phyloP scores from a whole-genome alignment of 2,888 invertebrate species.

The Nymphalis c-album region DNA sequence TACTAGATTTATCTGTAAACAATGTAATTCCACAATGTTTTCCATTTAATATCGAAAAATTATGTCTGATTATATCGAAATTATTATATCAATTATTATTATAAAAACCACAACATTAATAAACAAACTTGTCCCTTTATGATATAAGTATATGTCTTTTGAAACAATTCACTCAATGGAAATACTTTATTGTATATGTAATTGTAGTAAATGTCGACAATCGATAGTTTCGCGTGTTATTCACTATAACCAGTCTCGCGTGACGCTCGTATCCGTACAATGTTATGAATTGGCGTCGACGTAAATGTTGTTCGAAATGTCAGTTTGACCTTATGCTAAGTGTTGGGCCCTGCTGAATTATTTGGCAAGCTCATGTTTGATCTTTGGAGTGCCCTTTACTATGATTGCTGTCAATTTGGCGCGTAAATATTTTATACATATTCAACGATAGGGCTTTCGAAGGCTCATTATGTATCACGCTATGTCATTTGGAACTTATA shows the following conservation, averaged over 20 bases:
- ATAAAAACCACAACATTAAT: no score
- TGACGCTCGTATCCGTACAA: slow-evolving; percentile 57
- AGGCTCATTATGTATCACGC: not conserved
- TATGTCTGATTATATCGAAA: no score
- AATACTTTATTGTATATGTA: not conserved
- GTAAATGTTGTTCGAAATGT: slow-evolving; percentile 75
- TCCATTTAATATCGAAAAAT: no score
- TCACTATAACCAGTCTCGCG: slow-evolving; percentile 58
- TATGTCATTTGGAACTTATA: no score
- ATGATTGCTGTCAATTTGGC: slow-evolving; percentile 68
- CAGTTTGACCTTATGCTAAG: slow-evolving; percentile 80
- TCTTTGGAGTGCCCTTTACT: slow-evolving; percentile 71
- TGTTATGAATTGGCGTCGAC: slow-evolving; percentile 59
- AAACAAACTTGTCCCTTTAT: no score
- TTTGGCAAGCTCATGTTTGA: slow-evolving; percentile 64
- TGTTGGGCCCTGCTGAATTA: slow-evolving; percentile 64
- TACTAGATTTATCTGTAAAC: no score
- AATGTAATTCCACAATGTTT: no score
- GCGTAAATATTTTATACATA: slow-evolving; percentile 44
- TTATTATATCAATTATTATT: no score
- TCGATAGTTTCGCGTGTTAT: slow-evolving; percentile 35
- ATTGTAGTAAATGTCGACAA: slow-evolving; percentile 41
- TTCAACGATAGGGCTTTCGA: slow-evolving; percentile 12
- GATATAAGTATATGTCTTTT: no score
- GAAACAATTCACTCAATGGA: no score